Base-by-base conservation (phyloP, 2,888 invertebrate species). In the Ophraella communa region DNA sequence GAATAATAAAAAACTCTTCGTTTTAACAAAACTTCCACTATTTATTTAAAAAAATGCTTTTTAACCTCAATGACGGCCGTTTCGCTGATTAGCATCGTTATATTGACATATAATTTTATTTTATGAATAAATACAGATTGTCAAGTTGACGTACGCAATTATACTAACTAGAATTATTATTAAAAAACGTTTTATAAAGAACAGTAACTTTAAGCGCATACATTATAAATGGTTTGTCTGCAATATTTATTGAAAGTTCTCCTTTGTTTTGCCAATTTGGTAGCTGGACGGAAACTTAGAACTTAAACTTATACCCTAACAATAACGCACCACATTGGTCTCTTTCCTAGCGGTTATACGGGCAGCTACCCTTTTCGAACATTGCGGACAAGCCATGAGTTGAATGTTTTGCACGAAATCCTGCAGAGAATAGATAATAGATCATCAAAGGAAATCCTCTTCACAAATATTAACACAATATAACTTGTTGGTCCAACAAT, bases 401-500 rank as follows among this genome's bases (percentile, higher is more conserved):
- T 21, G 21, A 55, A 24, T 42, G 55, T 55, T 55, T 23, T 42
- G 55, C 55, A 42, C 42, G 24, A 42, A 44, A 18, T 55, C 24
- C 55, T 55, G 24, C 24, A 14, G 55, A 42, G 55, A 55, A 55
- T 55, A 24, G 55, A 17, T 44, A 55, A 55, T 55, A 5, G 55
- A 17, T 27, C 55, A 11, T 55, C 55, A 54, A 54, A 54, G 54
- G 54, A 54, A 14, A 35, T 54, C 23, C 54, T 24, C 11, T 24
- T 24, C 23, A 17, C 23, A 54, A 23, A 54, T 42, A 39, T 42
- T n/a, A 24, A 42, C 21, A 54, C 54, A 42, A 45, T 8, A 45
- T 3, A 7, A 42, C 18, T 42, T 27, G 27, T 27, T 10, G 8
- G 27, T 3, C 10, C 10, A 7, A 27, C 27, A 27, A 27, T 27